Percentiles rank a stretch among this genome's conserved stretches.
Conservation (phyloP, 2,113 vertebrate genomes). For the Pseudonaja textilis region DNA sequence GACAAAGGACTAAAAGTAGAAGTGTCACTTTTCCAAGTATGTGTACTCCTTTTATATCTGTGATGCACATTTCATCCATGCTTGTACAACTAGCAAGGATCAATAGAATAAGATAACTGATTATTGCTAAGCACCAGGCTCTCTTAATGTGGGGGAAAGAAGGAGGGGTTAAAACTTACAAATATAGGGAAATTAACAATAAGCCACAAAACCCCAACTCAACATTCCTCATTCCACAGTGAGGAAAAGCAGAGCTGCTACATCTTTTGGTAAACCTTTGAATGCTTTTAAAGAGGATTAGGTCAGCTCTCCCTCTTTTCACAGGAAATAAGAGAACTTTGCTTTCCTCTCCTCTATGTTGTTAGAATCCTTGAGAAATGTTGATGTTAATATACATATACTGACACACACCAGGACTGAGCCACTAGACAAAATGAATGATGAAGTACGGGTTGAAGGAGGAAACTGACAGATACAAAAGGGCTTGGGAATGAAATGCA, state of each 20-base stretch:
- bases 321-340: neutral
- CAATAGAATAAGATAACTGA: neutral
- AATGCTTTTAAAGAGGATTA: neutral
- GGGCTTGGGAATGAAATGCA: neutral
- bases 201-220: neutral
- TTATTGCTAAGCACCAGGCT: neutral
- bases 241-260: neutral
- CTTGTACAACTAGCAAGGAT: neutral
- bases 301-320: neutral
- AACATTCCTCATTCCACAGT: neutral
- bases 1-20: neutral
- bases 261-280: neutral
- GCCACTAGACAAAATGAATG: neutral
- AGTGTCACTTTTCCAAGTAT: neutral
- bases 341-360: neutral
- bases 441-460: neutral
- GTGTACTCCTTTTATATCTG: neutral
- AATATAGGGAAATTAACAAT: neutral
- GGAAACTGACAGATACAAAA: neutral
- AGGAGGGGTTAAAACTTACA: neutral
- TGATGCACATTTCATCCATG: neutral
- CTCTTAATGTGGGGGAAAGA: neutral
- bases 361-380: neutral
- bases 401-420: neutral
- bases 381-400: neutral